Evolutionary conservation across 2,888 invertebrate species (phyloP).

Genomic region (Acleris holmiana): DNA sequence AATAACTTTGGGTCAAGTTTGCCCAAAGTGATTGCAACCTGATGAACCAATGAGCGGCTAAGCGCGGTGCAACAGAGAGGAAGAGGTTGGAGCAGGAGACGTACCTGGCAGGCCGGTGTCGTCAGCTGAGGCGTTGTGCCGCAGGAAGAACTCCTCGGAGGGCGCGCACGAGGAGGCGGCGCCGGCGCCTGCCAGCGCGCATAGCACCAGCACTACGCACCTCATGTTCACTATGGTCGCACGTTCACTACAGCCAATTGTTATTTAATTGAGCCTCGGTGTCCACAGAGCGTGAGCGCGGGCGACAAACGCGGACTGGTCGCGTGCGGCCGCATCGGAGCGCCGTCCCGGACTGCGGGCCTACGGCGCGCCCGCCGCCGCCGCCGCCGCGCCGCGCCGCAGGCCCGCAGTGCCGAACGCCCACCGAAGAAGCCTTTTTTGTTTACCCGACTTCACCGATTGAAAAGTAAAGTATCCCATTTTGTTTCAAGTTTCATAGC

Average conservation of each 20-base stretch:
- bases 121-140: conserved; percentile 80
- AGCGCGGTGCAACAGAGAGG: too few relatives aligned
- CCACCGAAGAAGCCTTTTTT: too few relatives aligned
- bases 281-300: conserved; percentile 55
- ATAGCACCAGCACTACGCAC: conserved; percentile 65
- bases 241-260: conserved; percentile 41
- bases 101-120: conserved; percentile 76
- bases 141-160: conserved; percentile 70
- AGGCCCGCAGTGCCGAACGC: too few relatives aligned
- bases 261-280: conserved; percentile 14
- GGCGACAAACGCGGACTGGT: conserved; percentile 55
- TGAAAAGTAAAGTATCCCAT: too few relatives aligned
- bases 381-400: conserved; percentile 46
- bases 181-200: conserved; percentile 57
- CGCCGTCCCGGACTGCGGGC: conserved; percentile 68
- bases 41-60: too few relatives aligned
- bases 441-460: too few relatives aligned
- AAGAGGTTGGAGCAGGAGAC: too few relatives aligned
- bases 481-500: too few relatives aligned
- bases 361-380: too few relatives aligned
- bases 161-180: conserved; percentile 65
- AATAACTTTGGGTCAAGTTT: too few relatives aligned
- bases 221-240: conserved; percentile 71
- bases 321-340: conserved; percentile 65
- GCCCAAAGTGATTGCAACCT: too few relatives aligned